phyloP scores from a whole-genome alignment of 2,797 vertebrate genomes.

The Cyclopterus lumpus region DNA sequence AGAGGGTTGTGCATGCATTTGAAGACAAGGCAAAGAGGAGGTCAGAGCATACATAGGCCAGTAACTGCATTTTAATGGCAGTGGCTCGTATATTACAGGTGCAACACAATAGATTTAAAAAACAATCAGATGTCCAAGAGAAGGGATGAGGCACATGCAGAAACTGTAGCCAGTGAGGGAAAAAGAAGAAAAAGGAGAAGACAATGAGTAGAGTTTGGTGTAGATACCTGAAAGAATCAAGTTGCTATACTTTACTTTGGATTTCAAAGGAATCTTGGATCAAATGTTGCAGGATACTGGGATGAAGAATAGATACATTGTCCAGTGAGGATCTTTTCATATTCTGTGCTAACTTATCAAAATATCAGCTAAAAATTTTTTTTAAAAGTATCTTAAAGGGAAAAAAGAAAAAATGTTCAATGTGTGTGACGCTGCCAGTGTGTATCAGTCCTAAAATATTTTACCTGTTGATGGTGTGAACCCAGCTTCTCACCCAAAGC shows the following conservation, averaged over 20 bases:
- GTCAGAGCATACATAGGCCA: too few relatives aligned
- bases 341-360: neutral
- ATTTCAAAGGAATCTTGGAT: neutral
- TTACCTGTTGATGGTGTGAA: neutral
- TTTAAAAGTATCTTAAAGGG: too few relatives aligned
- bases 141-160: neutral
- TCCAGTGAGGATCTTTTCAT: neutral
- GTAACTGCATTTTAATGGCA: neutral
- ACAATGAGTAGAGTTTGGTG: neutral
- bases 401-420: too few relatives aligned
- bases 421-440: neutral
- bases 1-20: neutral
- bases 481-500: neutral
- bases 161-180: neutral
- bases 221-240: neutral
- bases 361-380: neutral
- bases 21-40: neutral
- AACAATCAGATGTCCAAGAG: neutral
- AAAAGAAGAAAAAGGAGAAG: neutral
- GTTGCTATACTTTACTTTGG: neutral
- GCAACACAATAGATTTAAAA: neutral
- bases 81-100: neutral
- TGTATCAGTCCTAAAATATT: neutral
- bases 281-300: neutral
- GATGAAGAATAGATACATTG: neutral